Evolutionary conservation across 2,797 vertebrate species (phyloP).

Genomic region (Myotis myotis): DNA sequence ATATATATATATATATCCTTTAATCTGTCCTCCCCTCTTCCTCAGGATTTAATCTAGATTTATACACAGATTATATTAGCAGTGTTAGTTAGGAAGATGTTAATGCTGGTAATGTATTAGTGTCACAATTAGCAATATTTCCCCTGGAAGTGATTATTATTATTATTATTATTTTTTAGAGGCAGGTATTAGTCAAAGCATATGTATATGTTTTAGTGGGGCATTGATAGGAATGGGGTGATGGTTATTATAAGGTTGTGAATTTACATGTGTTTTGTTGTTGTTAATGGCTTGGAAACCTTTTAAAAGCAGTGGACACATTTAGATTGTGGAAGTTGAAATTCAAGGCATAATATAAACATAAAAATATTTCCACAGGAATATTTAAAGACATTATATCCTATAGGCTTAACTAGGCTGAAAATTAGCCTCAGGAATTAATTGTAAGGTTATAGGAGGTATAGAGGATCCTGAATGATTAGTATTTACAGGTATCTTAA

Average conservation of each 20-base stretch:
- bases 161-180: neutral
- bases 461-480: neutral
- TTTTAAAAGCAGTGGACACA: neutral
- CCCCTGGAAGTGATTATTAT: neutral
- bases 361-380: neutral
- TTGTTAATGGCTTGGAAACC: neutral
- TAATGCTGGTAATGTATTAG: neutral
- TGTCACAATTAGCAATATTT: neutral
- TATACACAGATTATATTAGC: neutral
- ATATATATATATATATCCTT: neutral
- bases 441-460: neutral
- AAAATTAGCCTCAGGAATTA: neutral
- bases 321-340: conserved; percentile 15
- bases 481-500: neutral
- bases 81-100: neutral
- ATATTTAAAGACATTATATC: neutral
- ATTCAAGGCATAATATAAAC: neutral
- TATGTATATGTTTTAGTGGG: neutral
- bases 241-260: neutral
- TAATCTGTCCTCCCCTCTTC: neutral
- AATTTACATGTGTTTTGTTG: neutral
- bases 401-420: neutral
- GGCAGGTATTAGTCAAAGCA: neutral
- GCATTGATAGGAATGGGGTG: neutral
- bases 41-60: neutral